These are phyloP conservation scores for Elmis aenea DNA, from an alignment of 2,888 invertebrate genomes.

Conservation along the genomic window DNA sequence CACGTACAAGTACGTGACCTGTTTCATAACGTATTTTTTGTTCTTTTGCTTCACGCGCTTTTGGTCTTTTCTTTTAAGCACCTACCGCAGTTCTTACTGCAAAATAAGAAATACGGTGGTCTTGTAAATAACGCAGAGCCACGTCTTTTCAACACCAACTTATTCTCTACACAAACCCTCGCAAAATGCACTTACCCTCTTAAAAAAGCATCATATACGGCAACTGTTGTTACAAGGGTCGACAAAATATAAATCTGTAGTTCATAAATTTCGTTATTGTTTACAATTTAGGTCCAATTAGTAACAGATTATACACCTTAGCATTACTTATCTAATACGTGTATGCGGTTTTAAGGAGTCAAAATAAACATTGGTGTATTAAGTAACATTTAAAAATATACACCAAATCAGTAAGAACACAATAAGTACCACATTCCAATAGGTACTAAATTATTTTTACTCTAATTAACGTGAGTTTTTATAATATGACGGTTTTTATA, in stretches of 20 bases:
- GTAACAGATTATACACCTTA: no score
- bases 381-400: no score
- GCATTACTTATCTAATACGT: no score
- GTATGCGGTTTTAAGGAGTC: no score
- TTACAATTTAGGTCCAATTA: constrained; percentile 14
- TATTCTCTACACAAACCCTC: constrained; percentile 13
- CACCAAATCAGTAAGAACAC: no score
- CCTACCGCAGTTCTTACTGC: constrained; percentile 7
- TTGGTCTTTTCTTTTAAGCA: constrained; percentile 11
- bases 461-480: no score
- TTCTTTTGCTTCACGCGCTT: constrained; percentile 15
- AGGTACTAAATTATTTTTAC: no score
- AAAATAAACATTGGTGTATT: no score
- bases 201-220: constrained; percentile 11
- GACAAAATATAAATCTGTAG: constrained; percentile 10
- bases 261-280: constrained; percentile 18
- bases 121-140: constrained; percentile 11
- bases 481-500: no score
- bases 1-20: constrained; percentile 19
- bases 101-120: constrained; percentile 11
- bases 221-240: constrained; percentile 11
- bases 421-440: no score
- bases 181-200: constrained; percentile 15
- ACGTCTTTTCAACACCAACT: constrained; percentile 11
- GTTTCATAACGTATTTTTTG: constrained; percentile 12